phyloP scores from a whole-genome alignment of 2,113 vertebrate genomes.

The Spheniscus mendiculus region DNA sequence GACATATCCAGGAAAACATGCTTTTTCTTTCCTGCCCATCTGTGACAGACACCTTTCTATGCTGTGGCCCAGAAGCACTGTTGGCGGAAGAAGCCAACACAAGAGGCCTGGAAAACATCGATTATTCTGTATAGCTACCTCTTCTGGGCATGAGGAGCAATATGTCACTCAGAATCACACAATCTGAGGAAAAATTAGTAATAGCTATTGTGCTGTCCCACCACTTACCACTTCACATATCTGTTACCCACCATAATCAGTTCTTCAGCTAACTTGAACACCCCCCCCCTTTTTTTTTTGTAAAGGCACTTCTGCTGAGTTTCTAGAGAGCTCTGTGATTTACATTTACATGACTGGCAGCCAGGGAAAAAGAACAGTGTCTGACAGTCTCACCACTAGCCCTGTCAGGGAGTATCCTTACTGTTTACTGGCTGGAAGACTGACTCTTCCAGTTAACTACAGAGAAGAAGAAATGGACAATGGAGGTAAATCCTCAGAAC shows the following conservation, averaged over 20 bases:
- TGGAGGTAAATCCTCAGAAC: not conserved
- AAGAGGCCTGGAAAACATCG: not conserved
- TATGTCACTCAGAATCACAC: not conserved
- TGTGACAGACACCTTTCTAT: not conserved
- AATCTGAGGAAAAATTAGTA: not conserved
- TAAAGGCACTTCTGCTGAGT: not conserved
- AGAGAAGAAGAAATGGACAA: not conserved
- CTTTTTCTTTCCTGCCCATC: not conserved
- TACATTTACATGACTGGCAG: not conserved
- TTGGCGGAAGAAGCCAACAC: not conserved
- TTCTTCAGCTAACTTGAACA: not conserved
- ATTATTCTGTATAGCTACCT: not conserved
- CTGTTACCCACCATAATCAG: not conserved
- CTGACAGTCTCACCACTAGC: not conserved
- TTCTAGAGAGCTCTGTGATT: not conserved
- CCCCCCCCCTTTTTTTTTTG: no score
- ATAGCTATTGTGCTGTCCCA: not conserved
- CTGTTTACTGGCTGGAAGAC: not conserved
- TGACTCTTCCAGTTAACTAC: not conserved
- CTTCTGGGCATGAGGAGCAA: not conserved
- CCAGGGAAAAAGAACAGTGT: not conserved
- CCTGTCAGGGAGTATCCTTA: not conserved
- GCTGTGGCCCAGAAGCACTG: not conserved
- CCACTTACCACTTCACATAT: not conserved
- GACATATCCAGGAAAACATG: not conserved